Conservation (phyloP, 2,113 vertebrate species). For the Mastomys coucha region DNA sequence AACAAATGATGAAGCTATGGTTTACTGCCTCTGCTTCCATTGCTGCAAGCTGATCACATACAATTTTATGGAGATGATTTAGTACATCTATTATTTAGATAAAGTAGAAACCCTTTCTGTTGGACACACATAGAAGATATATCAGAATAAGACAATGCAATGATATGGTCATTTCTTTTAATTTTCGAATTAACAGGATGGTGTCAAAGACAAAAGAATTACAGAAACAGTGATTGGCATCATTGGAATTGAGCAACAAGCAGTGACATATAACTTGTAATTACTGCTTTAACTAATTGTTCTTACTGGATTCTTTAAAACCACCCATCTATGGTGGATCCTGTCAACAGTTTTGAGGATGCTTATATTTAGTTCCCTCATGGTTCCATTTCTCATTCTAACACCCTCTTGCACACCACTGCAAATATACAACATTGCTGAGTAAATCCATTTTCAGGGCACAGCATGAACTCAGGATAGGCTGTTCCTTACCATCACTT, state of each 20-base stretch:
- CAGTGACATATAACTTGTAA: neutral
- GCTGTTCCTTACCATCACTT: neutral
- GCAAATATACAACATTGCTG: accelerated
- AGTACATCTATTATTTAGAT: neutral
- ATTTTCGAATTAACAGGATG: neutral
- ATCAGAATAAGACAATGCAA: neutral
- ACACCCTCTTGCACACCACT: neutral
- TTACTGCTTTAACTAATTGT: neutral
- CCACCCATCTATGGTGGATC: accelerated
- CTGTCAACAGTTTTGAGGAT: neutral
- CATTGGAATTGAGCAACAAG: neutral
- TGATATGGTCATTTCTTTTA: neutral
- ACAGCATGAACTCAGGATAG: accelerated
- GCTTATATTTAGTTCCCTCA: accelerated
- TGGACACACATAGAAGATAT: neutral
- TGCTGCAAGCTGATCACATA: neutral
- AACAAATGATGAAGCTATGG: neutral
- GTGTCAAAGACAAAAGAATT: neutral
- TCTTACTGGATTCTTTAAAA: neutral
- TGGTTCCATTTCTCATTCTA: neutral
- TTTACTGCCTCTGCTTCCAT: neutral
- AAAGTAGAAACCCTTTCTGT: neutral
- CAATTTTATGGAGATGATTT: neutral
- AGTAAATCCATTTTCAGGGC: neutral
- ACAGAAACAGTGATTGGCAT: neutral